Conservation (phyloP, 1,140 invertebrate species). For the Papilio helenus region DNA sequence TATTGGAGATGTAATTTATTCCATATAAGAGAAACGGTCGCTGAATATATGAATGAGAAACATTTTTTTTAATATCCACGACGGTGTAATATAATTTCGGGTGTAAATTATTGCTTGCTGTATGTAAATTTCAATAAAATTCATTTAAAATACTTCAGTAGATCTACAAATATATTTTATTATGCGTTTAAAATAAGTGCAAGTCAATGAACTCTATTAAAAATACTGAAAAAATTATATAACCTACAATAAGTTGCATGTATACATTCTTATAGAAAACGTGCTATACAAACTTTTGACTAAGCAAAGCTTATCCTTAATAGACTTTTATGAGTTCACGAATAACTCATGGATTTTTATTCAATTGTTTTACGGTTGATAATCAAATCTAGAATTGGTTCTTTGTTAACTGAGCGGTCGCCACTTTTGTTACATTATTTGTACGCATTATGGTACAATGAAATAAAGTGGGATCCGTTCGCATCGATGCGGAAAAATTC, state of each 20-base stretch:
- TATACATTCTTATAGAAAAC: too few species aligned
- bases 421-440: not conserved
- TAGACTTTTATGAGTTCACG: too few species aligned
- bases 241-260: too few species aligned
- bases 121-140: not conserved
- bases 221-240: too few species aligned
- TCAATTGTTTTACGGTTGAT: not conserved
- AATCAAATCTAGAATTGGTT: not conserved
- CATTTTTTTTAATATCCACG: constrained; percentile 4
- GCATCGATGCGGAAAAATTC: constrained; percentile 15
- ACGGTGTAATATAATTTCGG: not conserved
- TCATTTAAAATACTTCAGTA: not conserved
- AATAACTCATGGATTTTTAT: too few species aligned
- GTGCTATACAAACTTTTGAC: too few species aligned
- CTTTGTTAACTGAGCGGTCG: not conserved
- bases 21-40: constrained; percentile 29
- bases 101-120: not conserved
- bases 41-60: constrained; percentile 25
- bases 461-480: constrained; percentile 10
- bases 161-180: not conserved
- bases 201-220: too few species aligned
- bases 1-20: constrained; percentile 18
- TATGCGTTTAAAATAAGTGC: too few species aligned
- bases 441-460: not conserved
- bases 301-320: too few species aligned